Base-by-base conservation (phyloP, 2,797 vertebrate genomes). In the Gambelia wislizenii region DNA sequence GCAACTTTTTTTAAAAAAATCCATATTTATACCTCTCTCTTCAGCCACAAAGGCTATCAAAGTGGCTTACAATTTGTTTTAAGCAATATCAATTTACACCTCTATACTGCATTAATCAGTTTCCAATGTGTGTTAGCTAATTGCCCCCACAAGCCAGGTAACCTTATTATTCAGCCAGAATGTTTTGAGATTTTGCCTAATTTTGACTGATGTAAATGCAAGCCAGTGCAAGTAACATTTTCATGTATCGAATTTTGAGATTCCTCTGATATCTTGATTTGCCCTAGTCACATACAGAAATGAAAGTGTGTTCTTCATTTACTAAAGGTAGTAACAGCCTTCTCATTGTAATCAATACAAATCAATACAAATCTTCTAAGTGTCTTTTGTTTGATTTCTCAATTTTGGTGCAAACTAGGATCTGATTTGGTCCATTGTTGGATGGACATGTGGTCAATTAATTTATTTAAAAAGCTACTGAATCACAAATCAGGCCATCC, bases 361-460 rank as follows among this genome's bases (percentile, higher is more conserved):
- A 88, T 83, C 54, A 59, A 49, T 75, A 64, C 18, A 83, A 76
- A 42, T 13, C n/a, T 76, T 88, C 54, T 82, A 61, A 49, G n/a
- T 49, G 69, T 74, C 61, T 76, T 6, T 59, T n/a, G 6, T 5
- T 12, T 75, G 22, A 70, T 70, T 87, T 64, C 54, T 76, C 54
- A 49, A 47, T 64, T 88, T 36, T 54, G 61, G 27, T 27, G 59
- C 33, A 14, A 64, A 76, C 42, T 52, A 76, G 42, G 54, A 83
- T 83, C 70, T 83, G 61, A 83, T 49, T 49, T 39, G 70, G 33
- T 36, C 42, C 42, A 27, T 75, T 30, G 42, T 83, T 74, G 56
- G 80, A 83, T 42, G 39, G 72, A 39, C 80, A 82, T 27, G 42
- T 72, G 52, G 27, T 7, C n/a, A n/a, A 82, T 70, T 74, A 72